phyloP scores from a whole-genome alignment of 2,888 invertebrate genomes.

The Liposcelis brunnea region DNA sequence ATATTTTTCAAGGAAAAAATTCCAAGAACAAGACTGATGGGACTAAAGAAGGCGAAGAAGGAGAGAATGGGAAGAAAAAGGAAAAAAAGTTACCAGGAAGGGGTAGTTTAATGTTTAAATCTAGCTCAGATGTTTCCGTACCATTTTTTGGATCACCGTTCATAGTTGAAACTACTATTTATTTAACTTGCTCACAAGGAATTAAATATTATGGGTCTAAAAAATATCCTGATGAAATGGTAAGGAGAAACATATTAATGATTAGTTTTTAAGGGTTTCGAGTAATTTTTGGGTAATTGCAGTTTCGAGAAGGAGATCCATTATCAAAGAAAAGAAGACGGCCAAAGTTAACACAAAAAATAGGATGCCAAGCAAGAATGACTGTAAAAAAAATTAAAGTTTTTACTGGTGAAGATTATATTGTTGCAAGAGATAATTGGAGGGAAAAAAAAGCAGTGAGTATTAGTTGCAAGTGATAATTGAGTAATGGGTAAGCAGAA shows the following conservation, averaged over 20 bases:
- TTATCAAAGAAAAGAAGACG: constrained; percentile 1
- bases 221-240: constrained; percentile 6
- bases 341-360: constrained; percentile 8
- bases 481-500: background rate
- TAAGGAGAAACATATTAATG: background rate
- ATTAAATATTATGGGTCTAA: constrained; percentile 7
- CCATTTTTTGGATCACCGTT: constrained; percentile 6
- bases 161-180: constrained; percentile 5
- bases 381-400: constrained; percentile 8
- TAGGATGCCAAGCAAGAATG: constrained; percentile 5
- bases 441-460: constrained; percentile 7
- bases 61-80: background rate
- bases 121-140: constrained; percentile 5
- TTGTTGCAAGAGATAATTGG: constrained; percentile 3
- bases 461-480: background rate
- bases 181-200: constrained; percentile 4
- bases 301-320: constrained; percentile 8
- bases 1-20: background rate
- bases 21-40: background rate
- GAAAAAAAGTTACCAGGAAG: constrained; percentile 5
- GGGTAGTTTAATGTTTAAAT: constrained; percentile 6
- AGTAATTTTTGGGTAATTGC: background rate
- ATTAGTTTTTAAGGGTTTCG: background rate
- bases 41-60: background rate
- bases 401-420: constrained; percentile 1